These are phyloP conservation scores for Myripristis jacobus DNA, from an alignment of 2,797 vertebrate genomes.

Conservation along the genomic window DNA sequence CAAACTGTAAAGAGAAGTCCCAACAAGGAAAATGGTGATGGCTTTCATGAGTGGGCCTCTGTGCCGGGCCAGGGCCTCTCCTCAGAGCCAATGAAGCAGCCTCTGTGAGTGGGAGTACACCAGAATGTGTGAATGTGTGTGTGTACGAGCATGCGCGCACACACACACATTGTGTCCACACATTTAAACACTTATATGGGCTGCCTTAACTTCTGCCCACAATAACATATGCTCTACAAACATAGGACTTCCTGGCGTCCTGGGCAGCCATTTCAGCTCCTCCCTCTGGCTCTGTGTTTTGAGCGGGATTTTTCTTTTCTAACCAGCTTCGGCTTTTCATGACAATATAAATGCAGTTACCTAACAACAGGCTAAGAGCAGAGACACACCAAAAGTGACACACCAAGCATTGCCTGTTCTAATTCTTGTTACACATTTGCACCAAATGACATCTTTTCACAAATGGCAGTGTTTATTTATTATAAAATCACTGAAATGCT, in stretches of 20 bases:
- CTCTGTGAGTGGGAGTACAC: slow-evolving; percentile 40
- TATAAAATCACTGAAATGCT: not conserved
- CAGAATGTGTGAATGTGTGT: slow-evolving; percentile 7
- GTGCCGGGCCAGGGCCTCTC: slow-evolving; percentile 52
- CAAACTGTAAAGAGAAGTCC: slow-evolving; percentile 55
- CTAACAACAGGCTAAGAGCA: not conserved
- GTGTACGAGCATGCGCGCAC: slow-evolving; percentile 22
- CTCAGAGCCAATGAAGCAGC: slow-evolving; percentile 50
- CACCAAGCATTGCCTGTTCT: not conserved
- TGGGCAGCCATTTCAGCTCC: slow-evolving; percentile 16
- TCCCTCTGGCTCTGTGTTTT: slow-evolving; percentile 9
- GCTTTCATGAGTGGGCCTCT: slow-evolving; percentile 71
- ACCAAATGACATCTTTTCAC: not conserved
- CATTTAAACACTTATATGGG: slow-evolving; percentile 10
- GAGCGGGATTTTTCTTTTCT: not conserved
- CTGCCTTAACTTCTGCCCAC: slow-evolving; percentile 34
- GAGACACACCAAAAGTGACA: not conserved
- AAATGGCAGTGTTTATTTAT: not conserved
- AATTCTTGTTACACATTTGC: not conserved
- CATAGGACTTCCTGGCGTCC: slow-evolving; percentile 17
- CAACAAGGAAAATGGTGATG: slow-evolving; percentile 65
- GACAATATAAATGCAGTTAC: not conserved
- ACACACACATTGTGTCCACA: not conserved
- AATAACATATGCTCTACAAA: slow-evolving; percentile 3
- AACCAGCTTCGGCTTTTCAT: not conserved